Base-by-base conservation (phyloP, 2,888 invertebrate species). In the Nemurella pictetii region DNA sequence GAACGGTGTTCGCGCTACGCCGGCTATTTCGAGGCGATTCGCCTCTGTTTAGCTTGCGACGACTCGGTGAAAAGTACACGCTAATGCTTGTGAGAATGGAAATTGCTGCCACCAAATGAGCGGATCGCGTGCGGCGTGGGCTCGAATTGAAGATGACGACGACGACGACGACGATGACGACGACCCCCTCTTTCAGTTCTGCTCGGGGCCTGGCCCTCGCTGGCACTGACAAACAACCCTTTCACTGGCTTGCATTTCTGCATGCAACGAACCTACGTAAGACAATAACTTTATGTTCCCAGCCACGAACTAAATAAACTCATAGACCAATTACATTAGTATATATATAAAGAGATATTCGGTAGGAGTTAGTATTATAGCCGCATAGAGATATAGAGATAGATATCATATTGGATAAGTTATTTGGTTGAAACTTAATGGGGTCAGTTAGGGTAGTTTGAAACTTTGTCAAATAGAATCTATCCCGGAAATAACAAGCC, bases 221-320 rank as follows among this genome's bases (percentile, higher is more conserved):
- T 75, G 75, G 36, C 80, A 35, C 36, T 81, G 80, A 81, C 80
- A 81, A 81, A 81, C 80, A 81, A 81, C 80, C 80, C 80, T 35
- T 81, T 81, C 80, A 30, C 9, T 81, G 35, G 3, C 26, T 81
- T 35, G 28, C 26, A 75, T 75, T 26, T 75, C 27, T 26, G 26
- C 80, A 81, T 81, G 80, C 80, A 81, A 81, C 26, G 32, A n/a
- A 81, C 5, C 75, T 27, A 55, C 55, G 75, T 75, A 75, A 75
- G 75, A 75, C 75, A 75, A 75, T 26, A 75, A 75, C 75, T 75
- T 75, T 75, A 75, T 75, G 75, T 55, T 55, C 55, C 20, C 20
- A 55, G 20, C 55, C 55, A 55, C 55, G 20, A 55, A 55, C 55
- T 55, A 55, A 55, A 75, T 9, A 75, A 75, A 26, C 27, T 27